phyloP scores from a whole-genome alignment of 2,888 invertebrate species.

The Calliopum simillimum region DNA sequence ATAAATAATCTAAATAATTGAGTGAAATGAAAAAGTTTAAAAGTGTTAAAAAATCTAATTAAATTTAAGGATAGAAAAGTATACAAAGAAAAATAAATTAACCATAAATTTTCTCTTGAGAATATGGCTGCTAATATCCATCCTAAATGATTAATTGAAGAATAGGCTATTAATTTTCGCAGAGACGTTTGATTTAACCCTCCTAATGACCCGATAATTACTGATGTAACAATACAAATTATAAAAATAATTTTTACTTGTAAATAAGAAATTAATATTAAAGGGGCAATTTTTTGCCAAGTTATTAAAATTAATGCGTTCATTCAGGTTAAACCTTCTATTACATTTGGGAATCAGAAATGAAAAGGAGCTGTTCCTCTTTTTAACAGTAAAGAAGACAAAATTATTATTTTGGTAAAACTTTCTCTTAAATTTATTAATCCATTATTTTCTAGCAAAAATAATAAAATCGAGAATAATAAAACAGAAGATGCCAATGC shows the following conservation, averaged over 20 bases:
- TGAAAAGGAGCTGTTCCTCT: constrained; percentile 72
- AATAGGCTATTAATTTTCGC: constrained; percentile 73
- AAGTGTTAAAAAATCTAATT: constrained; percentile 68
- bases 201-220: constrained; percentile 68
- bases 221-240: constrained; percentile 68
- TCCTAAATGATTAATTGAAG: constrained; percentile 74
- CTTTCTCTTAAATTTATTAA: constrained; percentile 58
- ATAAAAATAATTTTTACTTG: constrained; percentile 67
- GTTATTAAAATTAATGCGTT: constrained; percentile 72
- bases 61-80: constrained; percentile 68
- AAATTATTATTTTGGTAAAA: constrained; percentile 61
- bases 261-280: constrained; percentile 70
- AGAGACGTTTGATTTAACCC: constrained; percentile 71
- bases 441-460: constrained; percentile 51
- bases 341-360: constrained; percentile 73
- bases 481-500: constrained; percentile 71
- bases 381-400: constrained; percentile 69
- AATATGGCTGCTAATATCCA: constrained; percentile 70
- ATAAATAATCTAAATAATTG: constrained; percentile 68
- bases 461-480: constrained; percentile 68
- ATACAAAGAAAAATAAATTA: constrained; percentile 69
- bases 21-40: constrained; percentile 69
- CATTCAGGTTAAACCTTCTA: constrained; percentile 72
- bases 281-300: constrained; percentile 75
- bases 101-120: constrained; percentile 68